Base-by-base conservation (phyloP, 2,888 invertebrate genomes). In the Mayetiola destructor region DNA sequence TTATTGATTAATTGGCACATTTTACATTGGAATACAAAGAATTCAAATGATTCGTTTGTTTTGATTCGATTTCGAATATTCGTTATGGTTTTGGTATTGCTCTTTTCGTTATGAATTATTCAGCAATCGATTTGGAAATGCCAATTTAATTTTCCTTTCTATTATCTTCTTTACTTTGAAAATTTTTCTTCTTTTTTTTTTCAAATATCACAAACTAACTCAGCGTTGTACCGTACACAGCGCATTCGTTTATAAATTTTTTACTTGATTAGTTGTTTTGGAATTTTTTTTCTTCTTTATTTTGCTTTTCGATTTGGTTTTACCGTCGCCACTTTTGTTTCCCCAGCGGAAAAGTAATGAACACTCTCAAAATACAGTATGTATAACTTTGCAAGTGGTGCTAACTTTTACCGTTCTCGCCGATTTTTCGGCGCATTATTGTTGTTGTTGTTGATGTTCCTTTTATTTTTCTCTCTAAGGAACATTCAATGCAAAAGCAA, bases 1-100 rank as follows among this genome's bases (percentile, higher is more conserved):
- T 48, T 48, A 48, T 27, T 48, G 27, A 48, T n/a, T 27, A 48
- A 27, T 48, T 48, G 48, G 48, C 48, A 48, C 48, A 48, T 27
- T 48, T 48, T 16, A 48, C 48, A 27, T 48, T 48, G 48, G 27
- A 48, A 48, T 48, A 48, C 27, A 27, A 27, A 48, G 27, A 48
- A 14, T 48, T 48, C 48, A 48, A 48, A n/a, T 16, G 27, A 27
- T 27, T 14, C 48, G 12, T 16, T 23, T 48, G 14, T 42, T 32
- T n/a, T n/a, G n/a, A n/a, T n/a, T n/a, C n/a, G n/a, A n/a, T n/a
- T n/a, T n/a, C n/a, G n/a, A n/a, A n/a, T n/a, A n/a, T n/a, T n/a
- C n/a, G n/a, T 42, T 36, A 12, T 36, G 4, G 36, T 36, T 36
- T 5, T 3, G 2, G 42, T n/a, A n/a, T 42, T 23, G 23, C 23